Conservation (phyloP, 2,888 invertebrate genomes). For the Mythimna albipuncta region DNA sequence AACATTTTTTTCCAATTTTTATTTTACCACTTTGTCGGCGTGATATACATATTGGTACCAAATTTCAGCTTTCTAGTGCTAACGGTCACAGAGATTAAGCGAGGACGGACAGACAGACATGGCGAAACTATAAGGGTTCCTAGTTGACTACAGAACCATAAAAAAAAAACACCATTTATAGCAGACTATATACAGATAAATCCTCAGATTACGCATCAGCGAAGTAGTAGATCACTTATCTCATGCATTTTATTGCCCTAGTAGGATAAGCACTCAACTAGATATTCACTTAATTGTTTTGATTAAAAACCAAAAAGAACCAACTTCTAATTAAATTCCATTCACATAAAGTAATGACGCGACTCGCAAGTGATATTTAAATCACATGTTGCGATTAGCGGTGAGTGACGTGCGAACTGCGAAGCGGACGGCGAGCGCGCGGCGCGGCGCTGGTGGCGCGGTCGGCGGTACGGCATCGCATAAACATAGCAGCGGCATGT, state of each 20-base stretch:
- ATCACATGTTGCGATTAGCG: conserved; percentile 74
- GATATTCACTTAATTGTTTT: conserved; percentile 46
- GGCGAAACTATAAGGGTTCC: no score
- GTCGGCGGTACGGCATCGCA: conserved; percentile 68
- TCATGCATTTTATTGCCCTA: conserved; percentile 31
- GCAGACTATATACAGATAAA: conserved; percentile 21
- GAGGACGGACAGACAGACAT: no score
- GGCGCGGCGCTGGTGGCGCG: not conserved
- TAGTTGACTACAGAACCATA: no score
- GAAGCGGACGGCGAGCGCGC: not conserved
- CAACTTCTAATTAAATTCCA: conserved; percentile 52
- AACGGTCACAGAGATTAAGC: no score
- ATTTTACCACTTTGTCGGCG: no score
- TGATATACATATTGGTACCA: no score
- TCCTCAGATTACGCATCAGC: conserved; percentile 35
- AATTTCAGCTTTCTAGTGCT: no score
- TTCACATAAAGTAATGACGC: conserved; percentile 51
- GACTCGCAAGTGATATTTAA: conserved; percentile 69
- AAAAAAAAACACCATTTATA: not conserved
- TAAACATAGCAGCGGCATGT: conserved; percentile 83
- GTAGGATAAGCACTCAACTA: conserved; percentile 31
- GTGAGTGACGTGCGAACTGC: conserved; percentile 72
- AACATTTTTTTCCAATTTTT: no score
- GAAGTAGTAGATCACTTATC: conserved; percentile 41
- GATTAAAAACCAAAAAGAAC: conserved; percentile 46